phyloP scores from a whole-genome alignment of 1,140 invertebrate genomes.

The Leptopilina boulardi region DNA sequence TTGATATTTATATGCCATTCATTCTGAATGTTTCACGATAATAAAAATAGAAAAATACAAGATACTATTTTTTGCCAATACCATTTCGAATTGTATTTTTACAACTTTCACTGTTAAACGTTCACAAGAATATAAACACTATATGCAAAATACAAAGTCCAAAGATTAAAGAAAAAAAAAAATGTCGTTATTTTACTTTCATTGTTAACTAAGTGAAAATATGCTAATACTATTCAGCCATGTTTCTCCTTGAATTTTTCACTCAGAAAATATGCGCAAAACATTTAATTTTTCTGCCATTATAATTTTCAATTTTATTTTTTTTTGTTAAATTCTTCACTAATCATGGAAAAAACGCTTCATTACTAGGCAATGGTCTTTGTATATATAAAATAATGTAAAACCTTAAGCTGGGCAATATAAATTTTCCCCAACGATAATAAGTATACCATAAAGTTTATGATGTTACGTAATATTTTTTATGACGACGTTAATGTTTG shows the following conservation, averaged over 20 bases:
- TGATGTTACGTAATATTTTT: neutral
- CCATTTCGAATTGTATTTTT: too few species aligned
- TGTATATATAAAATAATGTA: neutral
- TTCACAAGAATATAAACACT: neutral
- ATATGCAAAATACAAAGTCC: neutral
- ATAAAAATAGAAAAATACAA: too few species aligned
- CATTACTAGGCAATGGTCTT: neutral
- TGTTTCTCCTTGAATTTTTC: slow-evolving; percentile 13
- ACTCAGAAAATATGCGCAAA: neutral
- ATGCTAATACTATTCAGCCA: slow-evolving; percentile 9
- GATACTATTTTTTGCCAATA: too few species aligned
- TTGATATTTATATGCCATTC: neutral
- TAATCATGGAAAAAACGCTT: neutral
- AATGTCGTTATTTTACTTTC: too few species aligned
- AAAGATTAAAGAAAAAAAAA: too few species aligned
- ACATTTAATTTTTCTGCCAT: neutral
- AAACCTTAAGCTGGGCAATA: neutral
- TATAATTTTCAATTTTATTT: too few species aligned
- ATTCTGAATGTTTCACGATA: neutral
- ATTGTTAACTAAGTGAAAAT: neutral
- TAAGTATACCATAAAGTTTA: neutral
- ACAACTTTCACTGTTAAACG: too few species aligned
- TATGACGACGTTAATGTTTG: neutral
- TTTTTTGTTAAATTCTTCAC: neutral
- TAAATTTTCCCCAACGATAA: neutral